Conservation (phyloP, 2,113 vertebrate genomes). For the Verasper variegatus region DNA sequence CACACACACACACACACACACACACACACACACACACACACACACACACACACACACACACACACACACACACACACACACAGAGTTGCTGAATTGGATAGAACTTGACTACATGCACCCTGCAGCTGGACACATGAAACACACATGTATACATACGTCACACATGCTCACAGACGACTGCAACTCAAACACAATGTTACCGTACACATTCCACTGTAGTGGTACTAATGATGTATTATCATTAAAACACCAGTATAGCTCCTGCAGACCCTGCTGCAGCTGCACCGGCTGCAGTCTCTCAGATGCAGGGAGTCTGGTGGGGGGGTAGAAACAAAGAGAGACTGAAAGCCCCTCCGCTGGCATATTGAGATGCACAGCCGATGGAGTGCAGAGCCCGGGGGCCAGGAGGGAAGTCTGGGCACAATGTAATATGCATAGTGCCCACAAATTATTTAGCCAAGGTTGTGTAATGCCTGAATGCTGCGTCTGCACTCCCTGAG, state of each 20-base stretch:
- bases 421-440: conserved; percentile 66
- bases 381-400: conserved; percentile 25
- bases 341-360: conserved; percentile 2
- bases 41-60: neutral
- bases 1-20: neutral
- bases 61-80: too few relatives aligned
- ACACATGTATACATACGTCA: too few relatives aligned
- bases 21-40: neutral
- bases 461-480: conserved; percentile 58
- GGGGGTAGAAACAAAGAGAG: neutral
- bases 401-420: conserved; percentile 45
- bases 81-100: too few relatives aligned
- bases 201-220: too few relatives aligned
- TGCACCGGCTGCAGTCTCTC: neutral
- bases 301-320: neutral
- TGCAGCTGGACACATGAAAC: too few relatives aligned
- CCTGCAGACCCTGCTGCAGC: too few relatives aligned
- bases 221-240: too few relatives aligned
- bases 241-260: too few relatives aligned
- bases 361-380: conserved; percentile 25
- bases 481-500: conserved; percentile 48
- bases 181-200: too few relatives aligned
- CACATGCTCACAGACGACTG: too few relatives aligned
- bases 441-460: conserved; percentile 64
- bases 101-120: too few relatives aligned